phyloP scores from a whole-genome alignment of 2,113 vertebrate species.

The Bujurquina vittata region DNA sequence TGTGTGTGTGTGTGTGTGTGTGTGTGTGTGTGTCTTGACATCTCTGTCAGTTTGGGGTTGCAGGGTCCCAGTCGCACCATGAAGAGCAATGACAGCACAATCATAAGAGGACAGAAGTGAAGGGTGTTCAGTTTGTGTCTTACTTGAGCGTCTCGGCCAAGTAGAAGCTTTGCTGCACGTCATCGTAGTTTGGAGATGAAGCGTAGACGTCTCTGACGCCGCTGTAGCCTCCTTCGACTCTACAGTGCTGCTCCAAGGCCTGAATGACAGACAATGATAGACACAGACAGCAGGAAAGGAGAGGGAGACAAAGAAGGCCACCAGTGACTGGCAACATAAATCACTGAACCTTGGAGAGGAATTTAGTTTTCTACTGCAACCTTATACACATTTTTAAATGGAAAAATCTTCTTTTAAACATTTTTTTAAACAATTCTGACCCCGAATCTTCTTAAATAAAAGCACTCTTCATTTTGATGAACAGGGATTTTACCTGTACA shows the following conservation, averaged over 20 bases:
- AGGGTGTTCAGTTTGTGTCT: constrained; percentile 58
- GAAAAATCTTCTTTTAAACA: not conserved
- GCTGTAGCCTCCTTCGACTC: constrained; percentile 91
- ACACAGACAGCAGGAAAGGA: not conserved
- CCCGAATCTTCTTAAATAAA: not conserved
- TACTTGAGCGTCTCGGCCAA: constrained; percentile 97
- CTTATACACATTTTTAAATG: not conserved
- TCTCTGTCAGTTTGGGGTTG: not conserved
- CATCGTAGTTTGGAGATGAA: constrained; percentile 85
- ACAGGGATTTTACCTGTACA: constrained; percentile 83
- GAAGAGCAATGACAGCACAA: constrained; percentile 38
- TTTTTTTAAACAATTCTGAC: not conserved
- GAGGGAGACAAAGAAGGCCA: not conserved
- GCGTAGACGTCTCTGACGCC: constrained; percentile 93
- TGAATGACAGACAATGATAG: constrained; percentile 53
- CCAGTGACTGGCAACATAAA: not conserved
- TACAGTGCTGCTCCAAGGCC: constrained; percentile 93
- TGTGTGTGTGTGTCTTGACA: not conserved
- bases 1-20: not conserved
- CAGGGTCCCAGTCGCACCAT: not conserved
- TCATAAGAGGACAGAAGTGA: constrained; percentile 17
- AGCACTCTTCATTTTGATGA: not conserved
- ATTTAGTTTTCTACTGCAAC: not conserved
- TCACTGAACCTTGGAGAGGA: not conserved
- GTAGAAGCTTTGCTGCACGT: constrained; percentile 98